phyloP scores from a whole-genome alignment of 2,113 vertebrate species.

The Peucedramus taeniatus region DNA sequence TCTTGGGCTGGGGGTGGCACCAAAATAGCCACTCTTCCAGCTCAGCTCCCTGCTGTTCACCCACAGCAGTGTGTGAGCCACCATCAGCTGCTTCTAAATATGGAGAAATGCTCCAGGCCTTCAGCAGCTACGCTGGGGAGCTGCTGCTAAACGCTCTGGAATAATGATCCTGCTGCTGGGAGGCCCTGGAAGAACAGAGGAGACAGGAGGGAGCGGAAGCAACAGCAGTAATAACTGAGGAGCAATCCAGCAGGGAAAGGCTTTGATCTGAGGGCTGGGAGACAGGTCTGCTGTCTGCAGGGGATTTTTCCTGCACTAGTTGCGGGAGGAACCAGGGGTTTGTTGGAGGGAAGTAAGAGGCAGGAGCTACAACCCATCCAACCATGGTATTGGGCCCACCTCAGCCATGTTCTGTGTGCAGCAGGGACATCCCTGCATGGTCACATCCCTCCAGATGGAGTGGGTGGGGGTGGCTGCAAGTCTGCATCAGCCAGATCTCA shows the following conservation, averaged over 20 bases:
- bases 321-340: background rate
- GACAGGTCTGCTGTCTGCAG: background rate
- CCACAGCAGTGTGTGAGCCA: conserved; percentile 4
- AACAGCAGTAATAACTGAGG: background rate
- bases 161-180: background rate
- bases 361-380: background rate
- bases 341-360: background rate
- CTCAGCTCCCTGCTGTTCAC: background rate
- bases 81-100: conserved; percentile 9
- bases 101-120: background rate
- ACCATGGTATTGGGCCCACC: background rate
- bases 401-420: rapidly evolving
- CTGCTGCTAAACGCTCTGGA: background rate
- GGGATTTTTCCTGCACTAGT: background rate
- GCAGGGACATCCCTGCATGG: background rate
- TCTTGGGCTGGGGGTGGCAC: background rate
- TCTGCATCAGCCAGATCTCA: background rate
- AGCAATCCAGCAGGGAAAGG: background rate
- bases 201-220: background rate
- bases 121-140: background rate
- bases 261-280: background rate
- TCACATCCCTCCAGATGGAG: background rate
- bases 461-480: background rate
- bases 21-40: background rate
- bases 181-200: background rate